phyloP scores from a whole-genome alignment of 1,140 invertebrate genomes.

The Tyrophagus putrescentiae region DNA sequence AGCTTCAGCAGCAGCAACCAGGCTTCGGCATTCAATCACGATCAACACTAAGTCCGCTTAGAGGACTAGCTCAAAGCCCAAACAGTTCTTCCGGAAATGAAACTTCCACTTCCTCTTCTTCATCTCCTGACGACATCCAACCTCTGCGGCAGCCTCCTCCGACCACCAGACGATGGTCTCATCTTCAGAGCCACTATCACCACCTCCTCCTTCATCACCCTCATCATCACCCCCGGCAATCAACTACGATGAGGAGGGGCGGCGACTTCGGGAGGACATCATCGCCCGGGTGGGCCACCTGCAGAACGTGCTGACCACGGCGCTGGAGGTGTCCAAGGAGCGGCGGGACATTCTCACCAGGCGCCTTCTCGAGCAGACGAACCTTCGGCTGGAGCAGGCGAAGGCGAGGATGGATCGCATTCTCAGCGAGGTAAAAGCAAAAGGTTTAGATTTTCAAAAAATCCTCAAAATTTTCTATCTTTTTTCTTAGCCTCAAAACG shows the following conservation, averaged over 20 bases:
- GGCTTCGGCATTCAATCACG: no score
- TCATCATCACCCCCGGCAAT: neutral
- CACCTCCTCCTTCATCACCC: no score
- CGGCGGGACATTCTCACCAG: slow-evolving; percentile 19
- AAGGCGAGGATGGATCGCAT: slow-evolving; percentile 22
- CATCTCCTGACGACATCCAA: no score
- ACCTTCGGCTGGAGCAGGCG: slow-evolving; percentile 21
- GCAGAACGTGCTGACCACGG: slow-evolving; percentile 21
- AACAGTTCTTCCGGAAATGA: no score
- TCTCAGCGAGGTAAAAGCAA: slow-evolving; percentile 17
- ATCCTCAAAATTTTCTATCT: neutral
- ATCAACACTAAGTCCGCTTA: no score
- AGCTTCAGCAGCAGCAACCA: no score
- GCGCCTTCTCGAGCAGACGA: slow-evolving; percentile 19
- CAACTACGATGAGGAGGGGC: slow-evolving; percentile 18
- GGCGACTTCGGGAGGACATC: slow-evolving; percentile 20
- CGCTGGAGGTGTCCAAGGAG: slow-evolving; percentile 21
- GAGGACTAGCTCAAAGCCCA: no score
- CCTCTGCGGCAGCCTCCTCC: no score
- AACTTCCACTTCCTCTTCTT: no score
- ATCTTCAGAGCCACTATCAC: no score
- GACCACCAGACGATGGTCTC: no score
- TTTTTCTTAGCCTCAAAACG: slow-evolving; percentile 17
- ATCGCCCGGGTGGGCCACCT: slow-evolving; percentile 15
- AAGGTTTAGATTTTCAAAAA: neutral